Conservation (phyloP, 2,888 invertebrate species). For the Acrocyrtus sp. region DNA sequence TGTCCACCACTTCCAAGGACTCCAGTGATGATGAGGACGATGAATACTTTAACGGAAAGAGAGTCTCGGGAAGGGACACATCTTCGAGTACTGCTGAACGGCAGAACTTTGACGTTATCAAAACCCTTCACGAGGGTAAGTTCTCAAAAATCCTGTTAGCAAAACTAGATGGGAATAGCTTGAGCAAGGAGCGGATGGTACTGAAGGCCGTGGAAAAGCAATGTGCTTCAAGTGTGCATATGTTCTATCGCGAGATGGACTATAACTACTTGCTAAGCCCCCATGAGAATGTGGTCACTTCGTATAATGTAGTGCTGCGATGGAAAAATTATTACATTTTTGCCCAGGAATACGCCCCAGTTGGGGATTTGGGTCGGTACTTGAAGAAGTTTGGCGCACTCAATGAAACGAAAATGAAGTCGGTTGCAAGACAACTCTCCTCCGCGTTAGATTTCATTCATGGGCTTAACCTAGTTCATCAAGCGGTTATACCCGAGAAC, state of each 20-base stretch:
- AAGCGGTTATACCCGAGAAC: conserved; percentile 79
- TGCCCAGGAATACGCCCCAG: conserved; percentile 80
- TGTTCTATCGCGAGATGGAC: conserved; percentile 79
- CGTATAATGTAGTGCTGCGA: conserved; percentile 77
- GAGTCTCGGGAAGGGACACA: not conserved
- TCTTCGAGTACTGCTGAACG: not conserved
- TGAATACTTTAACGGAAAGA: conserved; percentile 5
- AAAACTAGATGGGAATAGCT: conserved; percentile 73
- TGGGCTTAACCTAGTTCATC: conserved; percentile 78
- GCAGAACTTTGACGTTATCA: conserved; percentile 74
- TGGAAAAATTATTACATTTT: conserved; percentile 72
- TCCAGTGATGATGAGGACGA: conserved; percentile 34
- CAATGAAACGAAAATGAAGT: conserved; percentile 64
- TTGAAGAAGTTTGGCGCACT: conserved; percentile 43
- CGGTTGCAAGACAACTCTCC: conserved; percentile 81
- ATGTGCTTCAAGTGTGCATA: conserved; percentile 78
- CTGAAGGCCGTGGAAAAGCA: conserved; percentile 91
- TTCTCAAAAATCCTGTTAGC: conserved; percentile 77
- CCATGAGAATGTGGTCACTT: conserved; percentile 79
- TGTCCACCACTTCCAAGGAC: conserved; percentile 32
- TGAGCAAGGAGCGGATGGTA: conserved; percentile 76
- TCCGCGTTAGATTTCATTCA: conserved; percentile 84
- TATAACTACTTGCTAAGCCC: conserved; percentile 81
- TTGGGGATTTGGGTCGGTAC: conserved; percentile 75
- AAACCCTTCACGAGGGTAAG: conserved; percentile 76